Base-by-base conservation (phyloP, 1,140 invertebrate genomes). In the Kradibia gibbosae region DNA sequence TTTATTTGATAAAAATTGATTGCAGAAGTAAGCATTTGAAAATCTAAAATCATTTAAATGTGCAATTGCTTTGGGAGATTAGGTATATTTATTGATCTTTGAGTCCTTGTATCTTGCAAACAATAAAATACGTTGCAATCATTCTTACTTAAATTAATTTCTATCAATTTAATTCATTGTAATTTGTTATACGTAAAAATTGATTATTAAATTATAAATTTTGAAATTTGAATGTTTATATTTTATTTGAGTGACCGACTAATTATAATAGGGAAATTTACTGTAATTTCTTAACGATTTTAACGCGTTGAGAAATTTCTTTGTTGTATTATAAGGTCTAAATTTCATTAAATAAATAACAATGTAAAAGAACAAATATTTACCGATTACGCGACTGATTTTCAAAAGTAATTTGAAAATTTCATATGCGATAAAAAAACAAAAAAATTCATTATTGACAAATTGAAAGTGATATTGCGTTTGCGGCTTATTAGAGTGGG, bases 51-150 rank as follows among this genome's bases (percentile, higher is more conserved):
- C n/a, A n/a, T n/a, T n/a, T 60, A 74, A 78, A 73, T 67, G 42
- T 78, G 50, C 42, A 78, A 48, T 50, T 70, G 28, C 77, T 71
- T 42, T 39, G 67, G 11, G 7, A 74, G 20, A 50, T 50, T 65
- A 75, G 48, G 15, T 74, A 74, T 65, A 45, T 42, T 13, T 4
- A 62, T 17, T 82, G 39, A 78, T 78, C 15, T 65, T 78, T 39
- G 39, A 55, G 57, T 78, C 70, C 76, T 82, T 31, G 81, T 70
- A 70, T 82, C 70, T 82, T 82, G 75, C 76, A 78, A 78, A 78
- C 45, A 31, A 71, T 78, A 74, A 77, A 82, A 73, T 50, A 81
- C 78, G 55, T 75, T 77, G 57, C 28, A 82, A 60, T 75, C 45
- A 57, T 45, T 80, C 57, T 8, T n/a, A n/a, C n/a, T n/a, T n/a